Base-by-base conservation (phyloP, 2,797 vertebrate genomes). In the Muraenolepis orangiensis region DNA sequence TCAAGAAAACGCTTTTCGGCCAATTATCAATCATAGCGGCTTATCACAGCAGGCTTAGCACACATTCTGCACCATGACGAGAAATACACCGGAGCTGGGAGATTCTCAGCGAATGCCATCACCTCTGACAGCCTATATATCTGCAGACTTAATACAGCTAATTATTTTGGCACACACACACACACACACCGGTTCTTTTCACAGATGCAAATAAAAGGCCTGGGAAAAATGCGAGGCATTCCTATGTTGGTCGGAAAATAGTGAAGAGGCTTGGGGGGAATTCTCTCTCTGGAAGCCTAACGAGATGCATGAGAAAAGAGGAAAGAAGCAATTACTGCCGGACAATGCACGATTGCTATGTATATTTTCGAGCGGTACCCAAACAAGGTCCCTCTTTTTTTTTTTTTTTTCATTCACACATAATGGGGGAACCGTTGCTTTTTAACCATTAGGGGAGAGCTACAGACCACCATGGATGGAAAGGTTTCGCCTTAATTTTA, bases 101-200 rank as follows among this genome's bases (percentile, higher is more conserved):
- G 72, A 66, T 10, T 57, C 51, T 38, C 64, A 12, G n/a, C 26
- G n/a, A n/a, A 23, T 66, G 16, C 64, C 0, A 28, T 74, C 32
- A 75, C 66, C 80, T 85, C 80, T 69, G 73, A 75, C 84, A 57
- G 80, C 71, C 72, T 80, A 40, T 78, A 46, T 74, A 73, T 88
- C 76, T 76, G 82, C 51, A 77, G 83, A 84, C 78, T 86, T 89
- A 89, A 89, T 57, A 74, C 80, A 81, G 72, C 85, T 88, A 91
- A 91, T 92, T 90, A 92, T 87, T 87, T 88, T 76, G 79, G 71
- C 74, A 81, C 78, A 83, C 85, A 81, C 71, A 29, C 74, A 81
- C 78, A 83, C 85, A 81, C 71, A 29, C 61, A 66, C 2, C 40
- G 72, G 69, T 82, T 66, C 85, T 87, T 90, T 89, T 88, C 76